Evolutionary conservation across 53 echinoderm and acorn worm genomes (phyloP).

Genomic region (Antedon mediterranea): DNA sequence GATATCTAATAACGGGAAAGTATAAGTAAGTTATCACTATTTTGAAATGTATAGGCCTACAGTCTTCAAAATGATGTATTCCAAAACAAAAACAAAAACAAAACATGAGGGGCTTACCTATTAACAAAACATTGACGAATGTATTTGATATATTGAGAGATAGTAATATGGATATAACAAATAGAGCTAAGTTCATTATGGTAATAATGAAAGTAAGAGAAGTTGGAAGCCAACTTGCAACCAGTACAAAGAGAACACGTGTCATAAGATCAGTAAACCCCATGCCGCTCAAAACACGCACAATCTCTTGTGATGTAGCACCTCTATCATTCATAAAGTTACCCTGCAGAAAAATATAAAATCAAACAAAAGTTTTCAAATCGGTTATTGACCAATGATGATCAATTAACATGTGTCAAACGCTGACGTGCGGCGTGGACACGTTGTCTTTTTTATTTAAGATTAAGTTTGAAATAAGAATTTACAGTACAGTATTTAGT

Average conservation of each 20-base stretch:
- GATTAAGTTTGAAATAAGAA: no score
- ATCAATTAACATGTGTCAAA: no score
- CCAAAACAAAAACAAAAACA: no score
- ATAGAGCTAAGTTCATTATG: not conserved
- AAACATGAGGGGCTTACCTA: not conserved
- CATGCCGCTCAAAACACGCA: not conserved
- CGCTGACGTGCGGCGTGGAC: no score
- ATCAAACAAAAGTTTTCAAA: no score
- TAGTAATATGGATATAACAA: not conserved
- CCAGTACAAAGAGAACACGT: not conserved
- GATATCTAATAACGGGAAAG: no score
- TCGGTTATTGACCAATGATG: no score
- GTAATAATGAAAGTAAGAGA: not conserved
- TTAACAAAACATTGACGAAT: not conserved
- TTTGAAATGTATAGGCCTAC: no score
- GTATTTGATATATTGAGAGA: not conserved
- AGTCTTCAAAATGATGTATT: no score
- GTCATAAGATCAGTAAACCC: not conserved
- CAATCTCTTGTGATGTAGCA: not conserved
- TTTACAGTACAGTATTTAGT: no score
- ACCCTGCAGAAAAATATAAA: not conserved
- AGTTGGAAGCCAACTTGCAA: not conserved
- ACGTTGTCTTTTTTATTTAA: no score
- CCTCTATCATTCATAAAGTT: not conserved
- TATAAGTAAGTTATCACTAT: no score